Evolutionary conservation across 2,888 invertebrate species (phyloP).

Genomic region (Chymomyza amoena): DNA sequence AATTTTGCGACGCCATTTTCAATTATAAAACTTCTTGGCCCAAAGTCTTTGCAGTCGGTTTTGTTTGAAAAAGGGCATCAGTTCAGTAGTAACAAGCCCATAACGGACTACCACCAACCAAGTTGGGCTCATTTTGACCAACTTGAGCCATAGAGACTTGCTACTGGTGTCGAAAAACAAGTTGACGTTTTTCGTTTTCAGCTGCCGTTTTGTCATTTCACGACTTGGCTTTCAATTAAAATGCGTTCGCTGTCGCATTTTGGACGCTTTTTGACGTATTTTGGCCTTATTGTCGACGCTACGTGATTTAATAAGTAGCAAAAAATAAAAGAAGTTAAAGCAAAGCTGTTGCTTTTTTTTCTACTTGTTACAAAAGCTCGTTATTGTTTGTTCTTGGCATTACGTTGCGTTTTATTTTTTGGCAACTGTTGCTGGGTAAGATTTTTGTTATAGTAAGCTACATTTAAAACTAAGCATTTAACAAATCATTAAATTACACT

Average conservation of each 20-base stretch:
- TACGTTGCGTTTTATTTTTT: constrained; percentile 53
- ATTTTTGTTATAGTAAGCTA: neutral
- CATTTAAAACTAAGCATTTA: constrained; percentile 10
- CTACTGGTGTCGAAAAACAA: neutral
- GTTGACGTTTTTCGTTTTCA: constrained; percentile 8
- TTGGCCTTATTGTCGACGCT: constrained; percentile 67
- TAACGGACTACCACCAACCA: neutral
- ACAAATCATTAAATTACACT: constrained; percentile 22
- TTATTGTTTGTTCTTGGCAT: constrained; percentile 44
- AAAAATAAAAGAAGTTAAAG: constrained; percentile 62
- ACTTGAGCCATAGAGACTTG: neutral
- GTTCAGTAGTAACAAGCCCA: neutral
- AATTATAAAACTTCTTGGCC: constrained; percentile 67
- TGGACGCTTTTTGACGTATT: constrained; percentile 54
- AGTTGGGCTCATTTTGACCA: neutral
- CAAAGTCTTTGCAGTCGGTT: constrained; percentile 45
- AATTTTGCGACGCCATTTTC: constrained; percentile 72
- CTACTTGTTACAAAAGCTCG: constrained; percentile 40
- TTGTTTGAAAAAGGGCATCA: neutral
- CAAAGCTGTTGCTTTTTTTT: constrained; percentile 37
- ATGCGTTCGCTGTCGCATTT: constrained; percentile 70
- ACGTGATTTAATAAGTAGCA: constrained; percentile 72
- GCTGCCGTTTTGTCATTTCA: constrained; percentile 9
- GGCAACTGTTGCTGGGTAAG: constrained; percentile 60
- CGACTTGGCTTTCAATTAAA: constrained; percentile 60